A percentile compares a stretch with the other conserved stretches of the same genome.
phyloP scores from a whole-genome alignment of 2,797 vertebrate species.

The Myripristis murdjan region DNA sequence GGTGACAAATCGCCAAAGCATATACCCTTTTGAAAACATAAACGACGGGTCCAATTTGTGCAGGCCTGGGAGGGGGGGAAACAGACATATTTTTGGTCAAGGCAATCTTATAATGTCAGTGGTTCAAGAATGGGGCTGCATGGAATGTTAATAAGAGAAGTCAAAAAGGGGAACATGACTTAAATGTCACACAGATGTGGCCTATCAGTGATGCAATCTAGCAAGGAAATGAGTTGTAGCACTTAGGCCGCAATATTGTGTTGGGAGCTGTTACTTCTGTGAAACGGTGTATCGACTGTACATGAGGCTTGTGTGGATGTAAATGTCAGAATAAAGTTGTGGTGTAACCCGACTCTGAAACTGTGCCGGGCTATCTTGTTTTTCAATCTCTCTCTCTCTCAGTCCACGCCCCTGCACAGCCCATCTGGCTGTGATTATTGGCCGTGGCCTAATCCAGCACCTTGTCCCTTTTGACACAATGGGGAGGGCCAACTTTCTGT shows the following conservation, averaged over 20 bases:
- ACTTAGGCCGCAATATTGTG: slow-evolving; percentile 15
- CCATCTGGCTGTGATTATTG: slow-evolving; percentile 88
- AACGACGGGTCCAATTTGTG: slow-evolving; percentile 54
- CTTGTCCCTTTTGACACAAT: slow-evolving; percentile 79
- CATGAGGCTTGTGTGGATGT: slow-evolving; percentile 27
- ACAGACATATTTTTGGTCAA: slow-evolving; percentile 60
- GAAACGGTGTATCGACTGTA: slow-evolving; percentile 22
- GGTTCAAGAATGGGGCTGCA: slow-evolving; percentile 62
- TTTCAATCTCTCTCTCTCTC: slow-evolving; percentile 69
- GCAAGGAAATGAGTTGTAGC: slow-evolving; percentile 58
- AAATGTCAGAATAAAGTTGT: slow-evolving; percentile 70
- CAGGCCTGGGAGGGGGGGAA: slow-evolving; percentile 17
- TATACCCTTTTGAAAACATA: slow-evolving; percentile 54
- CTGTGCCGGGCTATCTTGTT: slow-evolving; percentile 70
- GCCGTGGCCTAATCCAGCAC: slow-evolving; percentile 78
- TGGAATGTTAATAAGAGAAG: slow-evolving; percentile 75
- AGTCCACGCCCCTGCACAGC: slow-evolving; percentile 61
- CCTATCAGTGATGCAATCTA: slow-evolving; percentile 62
- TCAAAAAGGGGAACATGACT: slow-evolving; percentile 48
- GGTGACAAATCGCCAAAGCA: slow-evolving; percentile 55
- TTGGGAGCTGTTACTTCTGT: slow-evolving; percentile 31
- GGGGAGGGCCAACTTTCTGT: slow-evolving; percentile 70
- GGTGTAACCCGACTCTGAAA: slow-evolving; percentile 64
- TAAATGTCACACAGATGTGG: slow-evolving; percentile 79
- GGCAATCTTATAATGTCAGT: slow-evolving; percentile 62